Evolutionary conservation across 2,797 vertebrate species (phyloP), one percentile per base, ranked within the genome.

Genomic region (Phaenicophaeus curvirostris): DNA sequence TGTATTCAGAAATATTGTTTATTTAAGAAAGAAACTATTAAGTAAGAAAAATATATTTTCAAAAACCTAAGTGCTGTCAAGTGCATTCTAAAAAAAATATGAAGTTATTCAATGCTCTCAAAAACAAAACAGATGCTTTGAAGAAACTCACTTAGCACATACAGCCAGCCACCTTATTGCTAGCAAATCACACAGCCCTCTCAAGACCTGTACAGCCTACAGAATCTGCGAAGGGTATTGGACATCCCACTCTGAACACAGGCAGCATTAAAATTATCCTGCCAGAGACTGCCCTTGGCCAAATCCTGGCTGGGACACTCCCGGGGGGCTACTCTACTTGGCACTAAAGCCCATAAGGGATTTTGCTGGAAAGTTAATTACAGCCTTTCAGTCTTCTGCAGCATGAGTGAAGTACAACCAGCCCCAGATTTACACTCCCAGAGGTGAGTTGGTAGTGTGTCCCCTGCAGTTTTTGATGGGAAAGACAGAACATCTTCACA

Each of bases 291-390:
- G 66, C 15, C 21, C 15, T 58, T 23, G 25, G 51, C 63, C 71
- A 90, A 62, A 79, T 48, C 44, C 55, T 77, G 33, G 10, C 72
- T 76, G 33, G 6, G 8, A 54, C 5, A 44, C 24, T 90, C 66
- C 48, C 35, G 13, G 12, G 44, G 41, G 31, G 50, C 67, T 57
- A 35, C 10, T 31, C 30, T 59, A 48, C 41, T 33, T 3, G 10
- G 55, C 73, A 37, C 17, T 37, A 57, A 33, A 76, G 23, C 18
- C 53, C 67, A 1, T 7, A 15, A 61, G 80, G 24, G 33, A 76
- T 80, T 87, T 77, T 6, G 2, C 57, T 71, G 75, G 27, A 27
- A 94, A 86, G 55, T 79, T 84, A 95, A 90, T 90, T 86, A 94
- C 85, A 77, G 77, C 25, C 63, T 54, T 73, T 68, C 61, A 37